Evolutionary conservation across 1,140 invertebrate genomes (phyloP).

Genomic region (Drosophila nikananu): DNA sequence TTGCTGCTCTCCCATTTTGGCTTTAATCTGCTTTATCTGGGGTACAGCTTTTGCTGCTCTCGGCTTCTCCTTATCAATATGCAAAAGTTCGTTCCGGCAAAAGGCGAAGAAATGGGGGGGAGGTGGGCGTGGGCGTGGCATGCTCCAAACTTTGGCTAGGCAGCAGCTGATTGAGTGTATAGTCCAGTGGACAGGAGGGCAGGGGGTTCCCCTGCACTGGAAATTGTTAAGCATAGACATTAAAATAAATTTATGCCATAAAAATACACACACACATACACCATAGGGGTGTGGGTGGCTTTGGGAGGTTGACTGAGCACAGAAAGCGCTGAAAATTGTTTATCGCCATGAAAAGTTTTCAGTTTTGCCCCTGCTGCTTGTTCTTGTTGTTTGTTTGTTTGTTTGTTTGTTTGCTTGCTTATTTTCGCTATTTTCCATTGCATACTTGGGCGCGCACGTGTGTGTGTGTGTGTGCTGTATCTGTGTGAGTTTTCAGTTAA

Average conservation of each 20-base stretch:
- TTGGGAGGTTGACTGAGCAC: constrained; percentile 7
- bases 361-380: constrained; percentile 42
- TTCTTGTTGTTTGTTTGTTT: constrained; percentile 32
- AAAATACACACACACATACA: constrained; percentile 37
- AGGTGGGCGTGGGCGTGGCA: constrained; percentile 26
- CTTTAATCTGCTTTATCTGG: constrained; percentile 74
- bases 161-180: constrained; percentile 61
- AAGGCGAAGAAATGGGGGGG: constrained; percentile 9
- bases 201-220: constrained; percentile 32
- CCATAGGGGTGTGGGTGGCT: background rate
- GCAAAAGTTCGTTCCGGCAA: constrained; percentile 58
- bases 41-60: constrained; percentile 32
- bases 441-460: constrained; percentile 39
- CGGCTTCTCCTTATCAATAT: constrained; percentile 70
- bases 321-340: constrained; percentile 72
- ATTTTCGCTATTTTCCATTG: constrained; percentile 58
- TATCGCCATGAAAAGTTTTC: constrained; percentile 75
- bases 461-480: constrained; percentile 43
- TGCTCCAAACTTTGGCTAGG: constrained; percentile 56
- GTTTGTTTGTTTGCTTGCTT: constrained; percentile 47
- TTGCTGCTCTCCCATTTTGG: constrained; percentile 2
- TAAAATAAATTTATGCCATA: constrained; percentile 83
- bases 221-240: constrained; percentile 81
- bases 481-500: constrained; percentile 76
- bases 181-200: constrained; percentile 36